Percentiles rank a stretch among this genome's conserved stretches.
Conservation (phyloP, 92 coral and sea anemone genomes). For the Isaurus tuberculatus region DNA sequence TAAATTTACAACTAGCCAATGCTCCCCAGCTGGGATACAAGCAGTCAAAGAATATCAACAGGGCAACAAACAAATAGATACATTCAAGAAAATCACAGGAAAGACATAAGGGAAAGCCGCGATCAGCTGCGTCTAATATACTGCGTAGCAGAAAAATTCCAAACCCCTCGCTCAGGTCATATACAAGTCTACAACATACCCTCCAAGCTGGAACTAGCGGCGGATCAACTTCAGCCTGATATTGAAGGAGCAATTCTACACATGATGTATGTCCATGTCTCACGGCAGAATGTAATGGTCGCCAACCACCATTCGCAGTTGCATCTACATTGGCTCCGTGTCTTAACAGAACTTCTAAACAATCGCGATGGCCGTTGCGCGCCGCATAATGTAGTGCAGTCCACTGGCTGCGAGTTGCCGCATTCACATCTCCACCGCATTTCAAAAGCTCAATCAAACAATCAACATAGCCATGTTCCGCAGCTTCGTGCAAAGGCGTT, state of each 20-base stretch:
- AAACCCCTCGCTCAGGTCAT: background rate
- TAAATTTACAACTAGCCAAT: slow-evolving; percentile 71
- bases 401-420: slow-evolving; percentile 96
- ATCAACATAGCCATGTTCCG: slow-evolving; percentile 97
- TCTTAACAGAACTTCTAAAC: slow-evolving; percentile 94
- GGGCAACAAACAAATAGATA: slow-evolving; percentile 84
- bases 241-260: slow-evolving; percentile 88
- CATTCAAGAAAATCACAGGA: slow-evolving; percentile 53
- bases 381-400: slow-evolving; percentile 99
- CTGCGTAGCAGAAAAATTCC: slow-evolving; percentile 41
- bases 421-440: slow-evolving; percentile 95
- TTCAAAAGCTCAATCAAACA: slow-evolving; percentile 95
- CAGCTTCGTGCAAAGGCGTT: slow-evolving; percentile 97
- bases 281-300: slow-evolving; percentile 95
- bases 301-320: slow-evolving; percentile 99
- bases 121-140: slow-evolving; percentile 15
- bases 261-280: slow-evolving; percentile 97
- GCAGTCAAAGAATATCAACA: slow-evolving; percentile 84
- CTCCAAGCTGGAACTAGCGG: slow-evolving; percentile 90
- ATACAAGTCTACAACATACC: slow-evolving; percentile 69
- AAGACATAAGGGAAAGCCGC: slow-evolving; percentile 46
- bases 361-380: slow-evolving; percentile 94
- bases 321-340: slow-evolving; percentile 98
- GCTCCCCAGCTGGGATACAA: slow-evolving; percentile 86
- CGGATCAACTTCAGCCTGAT: slow-evolving; percentile 97